Evolutionary conservation across 2,888 invertebrate species (phyloP).

Genomic region (Stenoptilia bipunctidactyla): DNA sequence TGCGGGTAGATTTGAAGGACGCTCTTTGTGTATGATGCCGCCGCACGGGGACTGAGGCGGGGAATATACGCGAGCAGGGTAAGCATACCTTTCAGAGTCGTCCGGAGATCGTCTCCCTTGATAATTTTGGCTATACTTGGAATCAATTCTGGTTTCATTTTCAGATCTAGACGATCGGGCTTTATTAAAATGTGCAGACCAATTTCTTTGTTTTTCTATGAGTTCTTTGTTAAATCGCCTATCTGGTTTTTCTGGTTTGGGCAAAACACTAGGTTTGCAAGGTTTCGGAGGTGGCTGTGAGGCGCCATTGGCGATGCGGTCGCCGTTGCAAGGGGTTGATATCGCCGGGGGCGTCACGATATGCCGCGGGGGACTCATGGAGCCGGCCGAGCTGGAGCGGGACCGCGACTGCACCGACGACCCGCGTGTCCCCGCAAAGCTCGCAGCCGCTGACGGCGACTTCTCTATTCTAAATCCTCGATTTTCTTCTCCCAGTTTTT

Average conservation of each 20-base stretch:
- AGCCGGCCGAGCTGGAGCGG: conserved; percentile 78
- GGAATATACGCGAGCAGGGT: conserved; percentile 59
- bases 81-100: conserved; percentile 40
- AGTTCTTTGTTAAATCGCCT: conserved; percentile 86
- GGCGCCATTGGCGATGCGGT: conserved; percentile 56
- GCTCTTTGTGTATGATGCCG: conserved; percentile 64
- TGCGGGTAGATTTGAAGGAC: conserved; percentile 52
- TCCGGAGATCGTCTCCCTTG: conserved; percentile 55
- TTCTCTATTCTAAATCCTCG: conserved; percentile 71
- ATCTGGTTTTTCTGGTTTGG: conserved; percentile 87
- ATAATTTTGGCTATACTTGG: conserved; percentile 40
- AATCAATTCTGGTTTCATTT: conserved; percentile 39
- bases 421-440: conserved; percentile 66
- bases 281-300: conserved; percentile 58
- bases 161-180: conserved; percentile 69
- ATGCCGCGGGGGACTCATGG: conserved; percentile 69
- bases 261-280: conserved; percentile 69
- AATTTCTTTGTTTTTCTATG: conserved; percentile 91
- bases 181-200: conserved; percentile 92
- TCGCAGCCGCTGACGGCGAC: conserved; percentile 69
- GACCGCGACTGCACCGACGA: conserved; percentile 69
- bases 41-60: conserved; percentile 71
- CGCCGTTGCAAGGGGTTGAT: conserved; percentile 45
- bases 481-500: conserved; percentile 86
- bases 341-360: conserved; percentile 66